Base-by-base conservation (phyloP, 2,888 invertebrate genomes). In the Quadriops clusia region DNA sequence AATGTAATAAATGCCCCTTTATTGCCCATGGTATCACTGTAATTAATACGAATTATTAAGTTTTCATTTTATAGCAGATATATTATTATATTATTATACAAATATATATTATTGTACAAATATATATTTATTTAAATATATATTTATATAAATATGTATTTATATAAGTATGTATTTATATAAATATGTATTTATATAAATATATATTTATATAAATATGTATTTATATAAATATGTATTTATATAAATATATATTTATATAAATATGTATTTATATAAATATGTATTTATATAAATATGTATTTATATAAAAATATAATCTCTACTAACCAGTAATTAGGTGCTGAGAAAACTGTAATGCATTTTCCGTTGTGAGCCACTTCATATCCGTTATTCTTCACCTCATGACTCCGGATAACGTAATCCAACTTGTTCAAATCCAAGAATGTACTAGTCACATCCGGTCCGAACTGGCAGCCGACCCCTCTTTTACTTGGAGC, bases 311-410 rank as follows among this genome's bases (percentile, higher is more conserved):
- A 22, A 9, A 6, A 18, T 8, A 18, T 23, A 12, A 23, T 18
- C 23, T 9, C 11, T 18, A 58, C 64, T 60, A 60, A 91, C 91
- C 97, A 98, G 72, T 98, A 98, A 62, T 99, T 99, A 42, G 98
- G 98, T 46, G 98, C 98, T 2, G 95, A 95, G 70, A 98, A 99
- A 26, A 98, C 94, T 7, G 98, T 98, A 54, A 97, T 89, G 58
- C 97, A 97, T 56, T 87, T 87, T 18, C 90, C 93, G 52, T 86
- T 77, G 56, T 98, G 98, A 15, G 86, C 84, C 23, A 89, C 66
- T 63, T 98, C 97, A 55, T 94, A 98, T 1, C 98, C 98, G 33
- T 86, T 83, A 47, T 84, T 81, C 64, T 97, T 97, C 28, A 97
- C 95, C 60, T 98, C 98, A 59, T 98, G 98, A 61, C 93, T 93